Base-by-base conservation (phyloP, 2,113 vertebrate genomes). In the Lepus europaeus region DNA sequence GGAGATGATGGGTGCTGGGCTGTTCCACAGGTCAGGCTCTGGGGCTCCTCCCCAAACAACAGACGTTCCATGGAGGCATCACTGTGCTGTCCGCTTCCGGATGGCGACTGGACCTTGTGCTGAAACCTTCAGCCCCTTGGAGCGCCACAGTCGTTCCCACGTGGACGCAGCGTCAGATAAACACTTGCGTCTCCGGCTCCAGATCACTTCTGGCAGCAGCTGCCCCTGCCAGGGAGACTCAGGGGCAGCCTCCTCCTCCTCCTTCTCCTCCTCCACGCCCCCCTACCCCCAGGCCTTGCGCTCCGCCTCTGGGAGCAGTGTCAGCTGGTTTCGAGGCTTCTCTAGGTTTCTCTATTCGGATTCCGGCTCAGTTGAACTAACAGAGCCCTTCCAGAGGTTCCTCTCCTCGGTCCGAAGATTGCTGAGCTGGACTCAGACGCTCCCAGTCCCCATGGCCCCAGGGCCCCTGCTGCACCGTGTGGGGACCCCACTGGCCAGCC, bases 11-110 rank as follows among this genome's bases (percentile, higher is more conserved):
- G 17, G n/a, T 76, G 36, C 85, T 96, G 87, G 90, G 89, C 66
- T 91, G 33, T n/a, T 96, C 91, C 64, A 94, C 84, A 73, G 39
- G 72, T 97, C 68, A 73, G 96, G 13, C 94, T 95, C 6, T 91
- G 95, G 83, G 68, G 64, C 61, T 90, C 33, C 96, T 66, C 73
- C 0, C 3, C 53, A 74, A 94, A 93, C 84, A 56, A 39, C 49
- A 89, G 73, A 64, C 36, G 59, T 93, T 63, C 96, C 77, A 33
- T 5, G 25, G 53, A 64, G 27, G 70, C 19, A 12, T 66, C 31
- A 9, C 70, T 27, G 4, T 6, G 19, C 9, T 22, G 56, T 25
- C 22, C 59, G 27, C 29, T 39, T 69, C 72, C 25, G 9, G 27
- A 17, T 27, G 68, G 39, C 7, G 22, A 4, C 11, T 51, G 61